These are phyloP conservation scores for Porites cylindrica DNA, from an alignment of 92 coral and sea anemone genomes.

Conservation along the genomic window DNA sequence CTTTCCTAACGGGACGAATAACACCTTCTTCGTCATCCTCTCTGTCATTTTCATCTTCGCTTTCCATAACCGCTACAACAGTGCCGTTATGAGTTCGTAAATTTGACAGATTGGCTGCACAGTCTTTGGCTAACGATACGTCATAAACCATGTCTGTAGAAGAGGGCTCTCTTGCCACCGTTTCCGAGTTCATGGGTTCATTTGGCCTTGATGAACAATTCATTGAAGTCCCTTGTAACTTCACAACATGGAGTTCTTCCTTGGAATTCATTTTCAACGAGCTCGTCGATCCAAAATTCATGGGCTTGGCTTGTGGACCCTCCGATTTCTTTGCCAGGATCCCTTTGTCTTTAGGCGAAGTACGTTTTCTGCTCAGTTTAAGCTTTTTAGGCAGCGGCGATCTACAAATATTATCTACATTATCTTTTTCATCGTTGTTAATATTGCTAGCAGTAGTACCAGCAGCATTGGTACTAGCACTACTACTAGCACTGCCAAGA, in stretches of 20 bases:
- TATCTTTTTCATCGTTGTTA: neutral
- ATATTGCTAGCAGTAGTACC: neutral
- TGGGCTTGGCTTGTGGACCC: neutral
- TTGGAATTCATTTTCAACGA: too few species aligned
- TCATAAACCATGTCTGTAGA: neutral
- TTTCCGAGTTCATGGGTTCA: neutral
- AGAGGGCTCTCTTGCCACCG: neutral
- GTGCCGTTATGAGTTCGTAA: conserved; percentile 70
- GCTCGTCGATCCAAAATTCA: neutral
- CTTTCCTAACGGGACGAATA: conserved; percentile 42
- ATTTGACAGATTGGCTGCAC: conserved; percentile 31
- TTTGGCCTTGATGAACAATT: neutral
- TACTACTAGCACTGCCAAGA: neutral
- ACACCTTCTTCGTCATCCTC: conserved; percentile 65
- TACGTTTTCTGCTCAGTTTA: conserved; percentile 33
- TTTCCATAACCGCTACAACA: conserved; percentile 86
- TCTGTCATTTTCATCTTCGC: conserved; percentile 82
- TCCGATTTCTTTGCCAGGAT: neutral
- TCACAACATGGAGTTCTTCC: too few species aligned
- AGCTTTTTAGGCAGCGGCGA: conserved; percentile 35
- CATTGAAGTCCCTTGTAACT: too few species aligned
- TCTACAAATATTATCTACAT: conserved; percentile 15
- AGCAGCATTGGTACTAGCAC: neutral
- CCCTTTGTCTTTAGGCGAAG: conserved; percentile 25
- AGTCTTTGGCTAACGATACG: conserved; percentile 1